These are phyloP conservation scores for Micrasema minimum DNA, from an alignment of 1,140 invertebrate genomes.

Conservation along the genomic window DNA sequence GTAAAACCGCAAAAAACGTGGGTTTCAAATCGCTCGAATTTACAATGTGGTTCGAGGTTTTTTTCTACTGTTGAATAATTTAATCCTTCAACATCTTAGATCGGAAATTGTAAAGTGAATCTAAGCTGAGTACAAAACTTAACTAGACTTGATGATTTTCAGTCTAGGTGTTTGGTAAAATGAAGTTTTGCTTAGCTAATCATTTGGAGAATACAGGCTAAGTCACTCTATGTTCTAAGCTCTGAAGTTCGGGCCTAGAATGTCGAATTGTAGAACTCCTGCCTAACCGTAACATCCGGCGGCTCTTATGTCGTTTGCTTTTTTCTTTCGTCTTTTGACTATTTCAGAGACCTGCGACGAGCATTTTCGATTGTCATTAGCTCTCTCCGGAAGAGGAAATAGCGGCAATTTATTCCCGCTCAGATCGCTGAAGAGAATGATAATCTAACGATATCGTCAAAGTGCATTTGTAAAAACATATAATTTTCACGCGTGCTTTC, in stretches of 20 bases:
- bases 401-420: conserved; percentile 31
- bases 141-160: too few relatives aligned
- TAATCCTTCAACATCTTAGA: too few relatives aligned
- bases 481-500: conserved; percentile 21
- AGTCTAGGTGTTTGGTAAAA: too few relatives aligned
- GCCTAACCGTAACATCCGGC: conserved; percentile 34
- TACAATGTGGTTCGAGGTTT: too few relatives aligned
- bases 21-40: too few relatives aligned
- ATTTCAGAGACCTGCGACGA: conserved; percentile 11
- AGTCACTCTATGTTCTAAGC: not conserved
- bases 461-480: not conserved
- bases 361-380: conserved; percentile 25
- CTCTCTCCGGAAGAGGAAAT: conserved; percentile 35
- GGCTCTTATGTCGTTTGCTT: conserved; percentile 19
- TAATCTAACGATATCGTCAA: conserved; percentile 12
- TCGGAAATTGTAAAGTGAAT: too few relatives aligned
- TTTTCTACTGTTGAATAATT: too few relatives aligned
- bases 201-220: too few relatives aligned
- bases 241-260: conserved; percentile 23
- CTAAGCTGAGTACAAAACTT: too few relatives aligned
- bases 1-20: too few relatives aligned
- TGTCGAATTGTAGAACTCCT: conserved; percentile 7
- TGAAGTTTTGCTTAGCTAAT: too few relatives aligned
- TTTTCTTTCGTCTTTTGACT: conserved; percentile 30
- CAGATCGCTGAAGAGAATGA: conserved; percentile 20